A percentile compares a stretch with the other conserved stretches of the same genome.
Conservation (phyloP, 2,888 invertebrate species). For the Euspilapteryx auroguttella region DNA sequence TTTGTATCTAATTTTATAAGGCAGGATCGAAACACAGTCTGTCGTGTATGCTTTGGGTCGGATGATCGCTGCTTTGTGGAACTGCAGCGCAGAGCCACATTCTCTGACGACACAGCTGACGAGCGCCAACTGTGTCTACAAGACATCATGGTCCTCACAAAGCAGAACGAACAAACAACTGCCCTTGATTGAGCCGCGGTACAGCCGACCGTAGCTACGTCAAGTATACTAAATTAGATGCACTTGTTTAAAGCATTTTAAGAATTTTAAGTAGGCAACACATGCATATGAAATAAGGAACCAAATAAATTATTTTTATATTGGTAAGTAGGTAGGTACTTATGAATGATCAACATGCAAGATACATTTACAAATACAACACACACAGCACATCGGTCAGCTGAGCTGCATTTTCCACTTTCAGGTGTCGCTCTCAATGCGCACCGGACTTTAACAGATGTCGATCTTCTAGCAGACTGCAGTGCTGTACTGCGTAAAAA, state of each 20-base stretch:
- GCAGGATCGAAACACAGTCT: too few relatives aligned
- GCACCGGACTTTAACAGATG: slow-evolving; percentile 3
- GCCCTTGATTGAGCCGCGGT: slow-evolving; percentile 37
- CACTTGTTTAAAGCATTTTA: slow-evolving; percentile 20
- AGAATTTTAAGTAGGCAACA: slow-evolving; percentile 16
- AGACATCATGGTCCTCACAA: slow-evolving; percentile 31
- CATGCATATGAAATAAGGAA: too few relatives aligned
- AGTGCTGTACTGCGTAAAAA: too few relatives aligned
- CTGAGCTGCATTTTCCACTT: slow-evolving; percentile 5
- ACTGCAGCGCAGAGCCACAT: too few relatives aligned
- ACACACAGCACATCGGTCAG: too few relatives aligned
- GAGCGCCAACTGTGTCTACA: slow-evolving; percentile 56
- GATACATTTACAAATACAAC: too few relatives aligned
- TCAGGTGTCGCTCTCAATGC: slow-evolving; percentile 4
- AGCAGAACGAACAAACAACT: slow-evolving; percentile 39
- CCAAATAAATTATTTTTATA: too few relatives aligned
- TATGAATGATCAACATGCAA: too few relatives aligned
- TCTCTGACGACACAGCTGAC: slow-evolving; percentile 54
- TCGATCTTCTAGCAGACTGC: too few relatives aligned
- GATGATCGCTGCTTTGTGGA: slow-evolving; percentile 44
- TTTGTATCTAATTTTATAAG: too few relatives aligned
- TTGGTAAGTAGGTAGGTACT: too few relatives aligned
- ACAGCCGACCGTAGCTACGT: slow-evolving; percentile 12
- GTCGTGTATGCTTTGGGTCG: too few relatives aligned
- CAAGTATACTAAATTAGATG: slow-evolving; percentile 15